A percentile compares a stretch with the other conserved stretches of the same genome.
Evolutionary conservation across 2,888 invertebrate genomes (phyloP).

Genomic region (Drosophila birchii): DNA sequence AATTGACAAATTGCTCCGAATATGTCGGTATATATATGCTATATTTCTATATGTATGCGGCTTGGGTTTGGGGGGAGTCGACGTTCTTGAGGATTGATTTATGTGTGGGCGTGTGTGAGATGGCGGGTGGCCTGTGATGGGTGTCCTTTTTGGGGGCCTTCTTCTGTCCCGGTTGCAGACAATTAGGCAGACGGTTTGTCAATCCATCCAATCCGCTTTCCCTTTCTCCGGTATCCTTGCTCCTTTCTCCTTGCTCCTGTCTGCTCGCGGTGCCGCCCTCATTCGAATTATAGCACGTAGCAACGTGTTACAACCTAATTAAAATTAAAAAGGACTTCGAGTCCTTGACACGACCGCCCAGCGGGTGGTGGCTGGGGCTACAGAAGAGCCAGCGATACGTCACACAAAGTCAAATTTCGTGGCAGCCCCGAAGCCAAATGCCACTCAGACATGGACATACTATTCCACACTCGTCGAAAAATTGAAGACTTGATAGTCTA

Average conservation of each 20-base stretch:
- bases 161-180: conserved; percentile 53
- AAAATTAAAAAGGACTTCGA: conserved; percentile 69
- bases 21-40: conserved; percentile 42
- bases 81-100: conserved; percentile 46
- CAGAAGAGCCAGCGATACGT: conserved; percentile 52
- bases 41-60: background rate
- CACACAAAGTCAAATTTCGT: conserved; percentile 70
- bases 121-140: conserved; percentile 8
- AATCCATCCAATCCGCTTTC: conserved; percentile 23
- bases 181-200: conserved; percentile 59
- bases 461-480: conserved; percentile 1
- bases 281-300: conserved; percentile 68
- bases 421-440: conserved; percentile 75
- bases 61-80: background rate
- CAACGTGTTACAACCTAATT: conserved; percentile 79
- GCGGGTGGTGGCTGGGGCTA: conserved; percentile 5
- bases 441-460: conserved; percentile 66
- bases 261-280: background rate
- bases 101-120: conserved; percentile 31
- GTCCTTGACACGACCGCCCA: conserved; percentile 75
- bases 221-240: conserved; percentile 12
- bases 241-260: conserved; percentile 1
- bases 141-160: conserved; percentile 22
- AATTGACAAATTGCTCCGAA: conserved; percentile 75
- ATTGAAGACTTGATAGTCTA: background rate